A percentile compares a stretch with the other conserved stretches of the same genome.
phyloP scores from a whole-genome alignment of 1,140 invertebrate species.

The Caenorhabditis remanei region DNA sequence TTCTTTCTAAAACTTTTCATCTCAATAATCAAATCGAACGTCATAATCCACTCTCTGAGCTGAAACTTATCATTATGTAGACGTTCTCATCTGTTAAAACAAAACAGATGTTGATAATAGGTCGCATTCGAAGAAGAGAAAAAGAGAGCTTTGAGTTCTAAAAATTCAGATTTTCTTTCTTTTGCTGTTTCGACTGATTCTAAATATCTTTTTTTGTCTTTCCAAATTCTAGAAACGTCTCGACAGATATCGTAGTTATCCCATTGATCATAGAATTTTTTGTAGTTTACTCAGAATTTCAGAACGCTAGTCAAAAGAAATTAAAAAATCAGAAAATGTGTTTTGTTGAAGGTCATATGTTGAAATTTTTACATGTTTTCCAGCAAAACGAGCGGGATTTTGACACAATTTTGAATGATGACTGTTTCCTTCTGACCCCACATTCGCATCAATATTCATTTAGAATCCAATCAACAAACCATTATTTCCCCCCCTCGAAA shows the following conservation, averaged over 20 bases:
- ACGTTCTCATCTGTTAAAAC: background rate
- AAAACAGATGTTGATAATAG: background rate
- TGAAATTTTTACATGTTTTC: no score
- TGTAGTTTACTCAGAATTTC: no score
- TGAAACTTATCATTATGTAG: constrained; percentile 5
- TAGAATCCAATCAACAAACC: background rate
- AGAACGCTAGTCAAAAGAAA: no score
- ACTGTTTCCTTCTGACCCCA: background rate
- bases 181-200: no score
- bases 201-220: no score
- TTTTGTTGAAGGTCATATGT: no score
- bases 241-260: no score
- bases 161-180: background rate
- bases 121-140: background rate
- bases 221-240: no score
- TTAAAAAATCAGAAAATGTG: no score
- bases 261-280: no score
- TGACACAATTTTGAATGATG: no score
- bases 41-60: background rate
- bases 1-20: background rate
- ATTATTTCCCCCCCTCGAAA: background rate
- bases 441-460: background rate
- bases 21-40: background rate
- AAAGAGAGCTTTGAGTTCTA: background rate
- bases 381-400: no score